A percentile compares a stretch with the other conserved stretches of the same genome.
Conservation (phyloP, 2,113 vertebrate species). For the Stigmatopora nigra region DNA sequence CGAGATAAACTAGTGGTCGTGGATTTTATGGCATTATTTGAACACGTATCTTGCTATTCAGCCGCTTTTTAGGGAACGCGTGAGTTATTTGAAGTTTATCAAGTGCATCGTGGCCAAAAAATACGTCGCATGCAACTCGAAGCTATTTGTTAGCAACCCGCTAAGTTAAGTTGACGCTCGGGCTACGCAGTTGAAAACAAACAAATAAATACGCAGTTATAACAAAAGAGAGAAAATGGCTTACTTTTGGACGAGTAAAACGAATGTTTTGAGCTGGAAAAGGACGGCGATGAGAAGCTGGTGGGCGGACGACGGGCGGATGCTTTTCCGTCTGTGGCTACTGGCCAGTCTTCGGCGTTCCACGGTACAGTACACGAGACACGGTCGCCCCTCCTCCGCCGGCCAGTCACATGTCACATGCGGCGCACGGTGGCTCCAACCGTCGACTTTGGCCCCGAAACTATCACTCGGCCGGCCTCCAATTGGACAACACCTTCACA, state of each 20-base stretch:
- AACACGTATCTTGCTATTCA: neutral
- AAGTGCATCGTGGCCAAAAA: neutral
- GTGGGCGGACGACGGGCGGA: slow-evolving; percentile 1
- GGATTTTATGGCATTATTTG: neutral
- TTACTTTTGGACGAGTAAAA: neutral
- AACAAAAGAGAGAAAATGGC: neutral
- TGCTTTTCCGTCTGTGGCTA: neutral
- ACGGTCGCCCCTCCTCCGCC: slow-evolving; percentile 23
- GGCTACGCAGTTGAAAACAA: neutral
- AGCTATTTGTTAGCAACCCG: neutral
- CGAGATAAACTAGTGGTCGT: no score
- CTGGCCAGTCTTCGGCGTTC: slow-evolving; percentile 22
- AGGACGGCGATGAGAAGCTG: neutral
- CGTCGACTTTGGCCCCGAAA: neutral
- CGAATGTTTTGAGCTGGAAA: neutral
- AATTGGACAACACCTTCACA: neutral
- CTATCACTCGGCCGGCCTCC: no score
- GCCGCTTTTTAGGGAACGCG: neutral
- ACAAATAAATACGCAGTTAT: neutral
- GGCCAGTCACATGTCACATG: slow-evolving; percentile 54
- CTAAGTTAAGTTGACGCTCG: neutral
- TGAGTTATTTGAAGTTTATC: neutral
- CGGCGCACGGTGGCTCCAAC: slow-evolving; percentile 22
- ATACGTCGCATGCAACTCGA: neutral
- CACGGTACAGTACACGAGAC: slow-evolving; percentile 68